Evolutionary conservation across 2,113 vertebrate genomes (phyloP), one percentile per base, ranked within the genome.

Genomic region (Passer domesticus): DNA sequence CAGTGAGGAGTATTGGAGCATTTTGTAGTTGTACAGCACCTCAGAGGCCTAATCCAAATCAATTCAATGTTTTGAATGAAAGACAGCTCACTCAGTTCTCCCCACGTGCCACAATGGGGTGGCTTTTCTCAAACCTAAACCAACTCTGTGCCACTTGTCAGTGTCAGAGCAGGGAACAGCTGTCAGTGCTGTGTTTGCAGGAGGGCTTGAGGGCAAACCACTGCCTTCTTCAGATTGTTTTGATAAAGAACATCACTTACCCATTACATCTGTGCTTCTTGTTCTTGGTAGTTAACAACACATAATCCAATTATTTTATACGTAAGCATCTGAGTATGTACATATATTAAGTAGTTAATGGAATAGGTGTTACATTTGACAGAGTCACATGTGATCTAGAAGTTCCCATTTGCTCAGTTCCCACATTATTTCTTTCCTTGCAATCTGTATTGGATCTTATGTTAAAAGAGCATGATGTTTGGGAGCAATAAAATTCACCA

Each of bases 401-500:
- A 37, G 13, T 67, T 93, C 35, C 63, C 85, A 37, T 93, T 90
- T 83, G 5, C 59, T 80, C 62, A 21, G 27, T 37, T 75, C 35
- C 50, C 82, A 30, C 50, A 59, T 95, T 91, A 77, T 81, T 90
- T 30, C 87, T 86, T 91, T 67, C 50, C 80, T 85, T 83, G 31
- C 76, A 90, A 60, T 72, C 72, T 86, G 15, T 83, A 81, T 72
- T 5, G 7, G 43, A 85, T 70, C 70, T 91, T 83, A 70, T 86
- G 69, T 90, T 92, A 81, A 93, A 94, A 86, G 64, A 92, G 15
- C 52, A 74, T 72, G 50, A 88, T 90, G 31, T 15, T 55, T 93
- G 55, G 14, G 31, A 91, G 75, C 67, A 90, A 94, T 91, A 95
- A 96, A 93, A 90, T 88, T 88, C 37, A 78, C 72, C 79, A 81